A percentile compares a stretch with the other conserved stretches of the same genome.
Conservation (phyloP, 2,888 invertebrate species). For the Pyrrhia umbra region DNA sequence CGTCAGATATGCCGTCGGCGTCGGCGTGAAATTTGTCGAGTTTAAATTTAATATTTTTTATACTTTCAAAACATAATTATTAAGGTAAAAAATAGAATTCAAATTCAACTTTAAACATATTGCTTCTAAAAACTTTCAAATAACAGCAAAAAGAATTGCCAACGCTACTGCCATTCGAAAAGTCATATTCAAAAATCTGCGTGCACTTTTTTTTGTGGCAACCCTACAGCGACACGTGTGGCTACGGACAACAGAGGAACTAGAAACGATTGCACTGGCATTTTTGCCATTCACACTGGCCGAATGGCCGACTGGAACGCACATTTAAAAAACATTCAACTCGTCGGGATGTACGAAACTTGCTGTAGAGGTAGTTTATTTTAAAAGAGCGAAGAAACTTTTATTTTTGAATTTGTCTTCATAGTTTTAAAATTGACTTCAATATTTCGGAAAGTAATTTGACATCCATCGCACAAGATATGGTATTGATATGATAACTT, state of each 20-base stretch:
- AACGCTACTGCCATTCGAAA: constrained; percentile 30
- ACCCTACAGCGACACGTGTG: constrained; percentile 60
- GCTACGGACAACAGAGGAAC: constrained; percentile 53
- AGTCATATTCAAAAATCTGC: constrained; percentile 65
- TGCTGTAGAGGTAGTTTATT: constrained; percentile 3
- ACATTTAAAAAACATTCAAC: constrained; percentile 83
- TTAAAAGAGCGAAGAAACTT: not conserved
- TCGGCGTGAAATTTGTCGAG: too few relatives aligned
- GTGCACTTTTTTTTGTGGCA: constrained; percentile 58
- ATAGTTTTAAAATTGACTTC: too few relatives aligned
- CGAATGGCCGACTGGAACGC: constrained; percentile 77
- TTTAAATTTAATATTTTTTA: too few relatives aligned
- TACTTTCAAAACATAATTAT: not conserved
- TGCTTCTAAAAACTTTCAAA: constrained; percentile 27
- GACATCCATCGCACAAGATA: too few relatives aligned
- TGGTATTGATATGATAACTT: too few relatives aligned
- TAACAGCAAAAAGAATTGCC: constrained; percentile 31
- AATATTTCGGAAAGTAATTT: not conserved
- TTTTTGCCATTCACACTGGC: constrained; percentile 77
- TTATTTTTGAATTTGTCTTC: not conserved
- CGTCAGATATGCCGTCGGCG: too few relatives aligned
- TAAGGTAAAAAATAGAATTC: not conserved
- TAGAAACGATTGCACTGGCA: constrained; percentile 66
- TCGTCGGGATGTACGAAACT: constrained; percentile 58
- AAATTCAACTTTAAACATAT: not conserved